Evolutionary conservation across 2,888 invertebrate species (phyloP), one percentile per base, ranked within the genome.

Genomic region (Alsophila aescularia): DNA sequence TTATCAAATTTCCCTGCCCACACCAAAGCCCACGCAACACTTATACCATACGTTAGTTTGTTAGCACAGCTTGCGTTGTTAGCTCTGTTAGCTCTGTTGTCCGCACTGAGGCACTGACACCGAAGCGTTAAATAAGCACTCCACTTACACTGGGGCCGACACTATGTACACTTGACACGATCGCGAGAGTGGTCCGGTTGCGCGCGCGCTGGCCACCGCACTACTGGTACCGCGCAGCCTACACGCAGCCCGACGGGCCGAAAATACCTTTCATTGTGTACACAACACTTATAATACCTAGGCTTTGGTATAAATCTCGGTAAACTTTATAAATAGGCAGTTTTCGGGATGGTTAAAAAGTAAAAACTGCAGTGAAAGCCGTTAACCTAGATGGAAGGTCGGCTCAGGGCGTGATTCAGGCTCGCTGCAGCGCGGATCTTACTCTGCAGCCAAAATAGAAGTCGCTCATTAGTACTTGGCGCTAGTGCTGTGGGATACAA

Each of bases 1-100:
- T 91, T 91, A 91, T 91, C 90, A 89, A 90, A 90, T 91, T 91
- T 90, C 90, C 76, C 86, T 79, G 75, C 90, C 88, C 85, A 87
- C 87, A 77, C 77, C 72, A 77, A 67, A 71, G 27, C 83, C 83
- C 85, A 82, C 84, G 72, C 85, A 71, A 72, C 61, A 59, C 45
- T 73, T 64, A 79, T 73, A 75, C 72, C 88, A 87, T 89, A 88
- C 87, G 79, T 90, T 90, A 90, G 88, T 90, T 70, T 80, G 86
- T 89, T 89, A 90, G 88, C 87, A 87, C 85, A 79, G 76, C 70
- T 67, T 52, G 59, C 61, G 59, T 44, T 36, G 58, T 64, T 62
- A 64, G 51, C 74, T 62, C 51, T 72, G 58, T 64, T 62, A 64
- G 51, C 74, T 62, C 51, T 72, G 74, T 77, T 78, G 75, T 58